These are phyloP conservation scores for Tachysurus fulvidraco DNA, from an alignment of 2,113 vertebrate genomes.

Conservation along the genomic window DNA sequence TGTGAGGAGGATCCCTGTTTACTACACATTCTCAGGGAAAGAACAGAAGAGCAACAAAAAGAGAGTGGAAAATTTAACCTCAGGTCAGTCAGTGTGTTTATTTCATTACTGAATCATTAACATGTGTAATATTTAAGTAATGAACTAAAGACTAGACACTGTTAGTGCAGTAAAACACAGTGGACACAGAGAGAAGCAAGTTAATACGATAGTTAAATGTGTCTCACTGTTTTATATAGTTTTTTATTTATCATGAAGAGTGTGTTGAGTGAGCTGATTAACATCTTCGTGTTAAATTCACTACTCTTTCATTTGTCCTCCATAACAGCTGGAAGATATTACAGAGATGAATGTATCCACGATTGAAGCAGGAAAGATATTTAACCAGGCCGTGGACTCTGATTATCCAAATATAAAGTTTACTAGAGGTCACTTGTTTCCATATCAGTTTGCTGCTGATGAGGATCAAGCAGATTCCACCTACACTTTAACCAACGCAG, in stretches of 20 bases:
- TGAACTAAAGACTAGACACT: not conserved
- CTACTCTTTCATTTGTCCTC: not conserved
- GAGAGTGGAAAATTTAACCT: not conserved
- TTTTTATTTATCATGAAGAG: not conserved
- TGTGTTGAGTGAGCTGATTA: not conserved
- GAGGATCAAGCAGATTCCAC: slow-evolving; percentile 1
- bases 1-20: slow-evolving; percentile 21
- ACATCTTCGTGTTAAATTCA: too few species aligned
- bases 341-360: not conserved
- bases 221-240: not conserved
- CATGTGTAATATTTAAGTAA: too few species aligned
- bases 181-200: too few species aligned
- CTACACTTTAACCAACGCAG: slow-evolving; percentile 23
- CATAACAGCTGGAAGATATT: not conserved
- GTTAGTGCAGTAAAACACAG: not conserved
- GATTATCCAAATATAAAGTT: not conserved
- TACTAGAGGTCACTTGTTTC: slow-evolving; percentile 2
- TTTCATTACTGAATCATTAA: not conserved
- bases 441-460: not conserved
- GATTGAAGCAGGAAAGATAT: too few species aligned
- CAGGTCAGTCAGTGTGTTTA: slow-evolving; percentile 25
- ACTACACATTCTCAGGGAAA: not conserved
- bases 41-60: rapidly evolving
- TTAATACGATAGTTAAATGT: too few species aligned
- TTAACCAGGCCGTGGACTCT: not conserved